Evolutionary conservation across 2,888 invertebrate species (phyloP), one percentile per base, ranked within the genome.

Genomic region (Drosophila emarginata): DNA sequence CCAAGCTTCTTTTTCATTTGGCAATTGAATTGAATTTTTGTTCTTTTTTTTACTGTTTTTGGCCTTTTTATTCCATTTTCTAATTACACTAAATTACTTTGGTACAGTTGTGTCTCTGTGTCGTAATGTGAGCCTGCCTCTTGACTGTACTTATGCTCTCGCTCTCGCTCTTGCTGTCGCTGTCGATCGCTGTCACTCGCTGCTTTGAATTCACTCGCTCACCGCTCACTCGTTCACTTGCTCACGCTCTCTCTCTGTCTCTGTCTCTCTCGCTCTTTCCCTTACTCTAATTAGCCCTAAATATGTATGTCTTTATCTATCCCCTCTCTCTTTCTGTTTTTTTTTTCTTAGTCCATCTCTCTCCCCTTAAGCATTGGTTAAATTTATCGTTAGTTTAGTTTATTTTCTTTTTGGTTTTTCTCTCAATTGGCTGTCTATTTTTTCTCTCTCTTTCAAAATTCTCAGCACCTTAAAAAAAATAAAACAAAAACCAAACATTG

Each of bases 361-460:
- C 51, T 57, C 36, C 18, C 64, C 7, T 45, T 26, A 28, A 59
- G 28, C 39, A 59, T 58, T 40, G 58, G 54, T 54, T 11, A 45
- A 45, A 45, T 21, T 45, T 21, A 45, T 45, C 21, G 45, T 45
- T 45, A 45, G 63, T 63, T 63, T 37, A 71, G 64, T 71, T 71
- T 39, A 52, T 52, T 68, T 57, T 50, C 63, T 60, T 40, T 60
- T 59, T 60, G 23, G 18, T 52, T 71, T 64, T 60, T 39, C 66
- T 51, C 59, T 65, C 11, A 59, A 71, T 71, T 60, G 70, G 72
- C 61, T 67, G 40, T 23, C 59, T 59, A 18, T 61, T 28, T 59
- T 37, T 37, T 58, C 67, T 58, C 57, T 72, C 37, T 54, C 28
- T 60, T 53, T 58, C 73, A 36, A 61, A 72, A 68, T 68, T 74